Percentiles rank a stretch among this genome's conserved stretches.
These are phyloP conservation scores for Oscheius onirici DNA, from an alignment of 2,888 invertebrate genomes.

Conservation along the genomic window DNA sequence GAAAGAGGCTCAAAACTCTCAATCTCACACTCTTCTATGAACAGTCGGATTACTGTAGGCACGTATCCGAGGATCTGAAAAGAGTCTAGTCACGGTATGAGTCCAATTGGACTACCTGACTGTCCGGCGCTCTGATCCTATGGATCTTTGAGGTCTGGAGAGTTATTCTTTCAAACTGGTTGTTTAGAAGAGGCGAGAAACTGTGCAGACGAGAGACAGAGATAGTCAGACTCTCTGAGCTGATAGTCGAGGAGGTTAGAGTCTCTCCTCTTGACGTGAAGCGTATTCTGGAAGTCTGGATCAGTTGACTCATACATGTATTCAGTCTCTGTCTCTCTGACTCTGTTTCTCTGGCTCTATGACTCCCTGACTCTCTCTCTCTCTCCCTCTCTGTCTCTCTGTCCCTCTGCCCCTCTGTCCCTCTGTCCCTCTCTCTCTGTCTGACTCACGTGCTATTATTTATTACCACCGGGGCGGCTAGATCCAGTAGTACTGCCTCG, in stretches of 20 bases:
- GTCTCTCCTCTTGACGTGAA: slow-evolving; percentile 16
- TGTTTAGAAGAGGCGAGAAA: slow-evolving; percentile 13
- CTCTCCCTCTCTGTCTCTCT: background rate
- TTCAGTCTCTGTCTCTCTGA: too few relatives aligned
- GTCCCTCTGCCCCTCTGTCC: background rate
- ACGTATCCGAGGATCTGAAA: slow-evolving; percentile 6
- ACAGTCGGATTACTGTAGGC: background rate
- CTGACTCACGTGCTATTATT: slow-evolving; percentile 18
- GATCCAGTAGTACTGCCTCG: slow-evolving; percentile 23
- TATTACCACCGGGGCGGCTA: background rate
- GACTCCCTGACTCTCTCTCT: too few relatives aligned
- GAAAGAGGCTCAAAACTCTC: slow-evolving; percentile 21
- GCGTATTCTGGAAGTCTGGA: slow-evolving; percentile 1
- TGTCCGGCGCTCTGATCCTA: slow-evolving; percentile 12
- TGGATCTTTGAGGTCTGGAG: slow-evolving; percentile 1
- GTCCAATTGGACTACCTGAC: background rate
- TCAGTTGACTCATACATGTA: background rate
- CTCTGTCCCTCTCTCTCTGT: background rate
- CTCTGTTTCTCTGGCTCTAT: too few relatives aligned
- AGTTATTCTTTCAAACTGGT: slow-evolving; percentile 9
- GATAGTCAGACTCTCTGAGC: background rate
- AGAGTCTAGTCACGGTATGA: background rate
- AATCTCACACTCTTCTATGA: slow-evolving; percentile 10
- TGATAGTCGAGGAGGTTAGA: background rate
- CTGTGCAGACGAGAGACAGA: background rate